Evolutionary conservation across 1,140 invertebrate genomes (phyloP), one percentile per base, ranked within the genome.

Genomic region (Camponotus vicinus): DNA sequence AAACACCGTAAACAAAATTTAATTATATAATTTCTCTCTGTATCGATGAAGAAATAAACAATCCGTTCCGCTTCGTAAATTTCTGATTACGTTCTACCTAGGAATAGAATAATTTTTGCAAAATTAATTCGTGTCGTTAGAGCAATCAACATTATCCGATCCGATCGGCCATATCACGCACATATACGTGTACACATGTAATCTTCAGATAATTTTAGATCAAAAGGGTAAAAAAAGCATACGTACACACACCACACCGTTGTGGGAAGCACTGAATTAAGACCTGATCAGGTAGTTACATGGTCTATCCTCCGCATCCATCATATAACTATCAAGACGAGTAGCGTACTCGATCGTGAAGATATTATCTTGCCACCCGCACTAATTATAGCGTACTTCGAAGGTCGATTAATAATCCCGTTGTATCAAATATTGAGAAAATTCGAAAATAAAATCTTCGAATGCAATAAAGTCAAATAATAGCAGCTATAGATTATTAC

Each of bases 21-120:
- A 52, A 80, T 80, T 37, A 40, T 69, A 69, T 69, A 42, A 66
- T 66, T 78, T 27, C 77, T 70, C 45, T 40, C 21, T 9, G 8
- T 57, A 57, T 67, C 42, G 32, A 70, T 21, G 15, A 52, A 18
- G 34, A 70, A 80, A 70, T 78, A 32, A 55, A 34, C 15, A 66
- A 80, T 70, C 21, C 64, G 77, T 40, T 40, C 5, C 77, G 42
- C 32, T 18, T 70, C 63, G 55, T 70, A 80, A 80, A 55, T 80
- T 70, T n/a, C 64, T 55, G 21, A 80, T 80, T 80, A 70, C 13
- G 6, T 40, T 27, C 32, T 40, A 80, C 18, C 45, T 40, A 21
- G 15, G 6, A 63, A 67, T 4, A 42, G 45, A 11, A n/a, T n/a
- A 61, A 63, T 80, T 80, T 80, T 70, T 69, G n/a, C n/a, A 3